phyloP scores from a whole-genome alignment of 2,797 vertebrate species.

The Luscinia megarhynchos region DNA sequence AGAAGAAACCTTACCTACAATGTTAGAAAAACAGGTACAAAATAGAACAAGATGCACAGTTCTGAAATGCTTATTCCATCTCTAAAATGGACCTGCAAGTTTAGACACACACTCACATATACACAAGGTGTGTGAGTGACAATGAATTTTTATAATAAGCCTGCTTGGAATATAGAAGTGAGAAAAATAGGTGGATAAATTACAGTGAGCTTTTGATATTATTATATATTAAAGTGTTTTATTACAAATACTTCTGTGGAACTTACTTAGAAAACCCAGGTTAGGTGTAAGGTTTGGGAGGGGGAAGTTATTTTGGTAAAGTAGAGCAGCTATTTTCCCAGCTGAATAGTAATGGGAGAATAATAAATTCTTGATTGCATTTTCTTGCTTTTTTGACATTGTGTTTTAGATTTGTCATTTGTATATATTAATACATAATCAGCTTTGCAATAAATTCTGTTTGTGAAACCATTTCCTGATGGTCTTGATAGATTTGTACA shows the following conservation, averaged over 20 bases:
- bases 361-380: slow-evolving; percentile 76
- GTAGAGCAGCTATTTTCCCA: slow-evolving; percentile 62
- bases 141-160: background rate
- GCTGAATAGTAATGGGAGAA: slow-evolving; percentile 72
- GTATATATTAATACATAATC: slow-evolving; percentile 78
- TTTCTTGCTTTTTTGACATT: slow-evolving; percentile 77
- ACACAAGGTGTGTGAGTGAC: background rate
- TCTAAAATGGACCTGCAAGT: background rate
- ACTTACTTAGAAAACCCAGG: slow-evolving; percentile 6
- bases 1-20: background rate
- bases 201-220: slow-evolving; percentile 31
- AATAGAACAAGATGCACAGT: background rate
- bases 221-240: slow-evolving; percentile 21
- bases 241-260: slow-evolving; percentile 11
- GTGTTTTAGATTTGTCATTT: slow-evolving; percentile 75
- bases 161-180: background rate
- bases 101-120: background rate
- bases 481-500: slow-evolving; percentile 67
- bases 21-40: background rate
- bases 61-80: background rate
- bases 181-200: slow-evolving; percentile 41
- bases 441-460: slow-evolving; percentile 76
- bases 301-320: slow-evolving; percentile 53
- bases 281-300: background rate
- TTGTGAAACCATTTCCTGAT: slow-evolving; percentile 68